A percentile compares a stretch with the other conserved stretches of the same genome.
These are phyloP conservation scores for Geococcyx californianus DNA, from an alignment of 2,113 vertebrate genomes.

Conservation along the genomic window DNA sequence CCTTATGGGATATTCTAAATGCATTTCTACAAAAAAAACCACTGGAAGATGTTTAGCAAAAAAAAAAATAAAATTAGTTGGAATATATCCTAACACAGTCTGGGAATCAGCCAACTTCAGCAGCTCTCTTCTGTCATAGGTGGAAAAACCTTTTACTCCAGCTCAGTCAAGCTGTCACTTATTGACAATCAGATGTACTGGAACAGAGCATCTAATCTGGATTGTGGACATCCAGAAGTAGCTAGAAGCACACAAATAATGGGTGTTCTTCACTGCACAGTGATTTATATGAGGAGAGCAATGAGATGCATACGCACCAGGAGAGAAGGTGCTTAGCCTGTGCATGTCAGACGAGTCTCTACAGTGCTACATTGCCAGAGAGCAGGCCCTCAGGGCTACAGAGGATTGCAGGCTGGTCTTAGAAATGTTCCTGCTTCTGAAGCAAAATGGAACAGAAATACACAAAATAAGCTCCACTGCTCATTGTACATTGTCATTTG, in stretches of 20 bases:
- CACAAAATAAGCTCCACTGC: not conserved
- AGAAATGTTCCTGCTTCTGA: not conserved
- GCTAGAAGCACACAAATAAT: conserved; percentile 19
- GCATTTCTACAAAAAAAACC: not conserved
- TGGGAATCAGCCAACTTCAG: conserved; percentile 2
- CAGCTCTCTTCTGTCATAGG: conserved; percentile 12
- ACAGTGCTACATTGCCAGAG: not conserved
- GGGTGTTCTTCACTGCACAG: not conserved
- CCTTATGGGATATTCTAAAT: not conserved
- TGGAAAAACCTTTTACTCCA: conserved; percentile 49
- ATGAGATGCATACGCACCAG: not conserved
- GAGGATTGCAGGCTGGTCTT: not conserved
- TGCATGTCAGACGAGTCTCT: not conserved
- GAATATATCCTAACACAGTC: conserved; percentile 1
- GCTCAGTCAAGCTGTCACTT: conserved; percentile 46
- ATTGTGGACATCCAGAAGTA: conserved; percentile 14
- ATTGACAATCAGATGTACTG: conserved; percentile 48
- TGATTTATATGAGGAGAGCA: not conserved
- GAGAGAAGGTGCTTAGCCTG: not conserved
- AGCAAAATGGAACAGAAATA: not conserved
- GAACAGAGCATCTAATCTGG: conserved; percentile 30
- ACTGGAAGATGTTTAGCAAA: not conserved
- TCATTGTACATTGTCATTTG: conserved; percentile 37
- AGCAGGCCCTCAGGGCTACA: not conserved
- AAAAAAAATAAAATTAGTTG: not conserved